phyloP scores from a whole-genome alignment of 2,113 vertebrate genomes.

The Meles meles region DNA sequence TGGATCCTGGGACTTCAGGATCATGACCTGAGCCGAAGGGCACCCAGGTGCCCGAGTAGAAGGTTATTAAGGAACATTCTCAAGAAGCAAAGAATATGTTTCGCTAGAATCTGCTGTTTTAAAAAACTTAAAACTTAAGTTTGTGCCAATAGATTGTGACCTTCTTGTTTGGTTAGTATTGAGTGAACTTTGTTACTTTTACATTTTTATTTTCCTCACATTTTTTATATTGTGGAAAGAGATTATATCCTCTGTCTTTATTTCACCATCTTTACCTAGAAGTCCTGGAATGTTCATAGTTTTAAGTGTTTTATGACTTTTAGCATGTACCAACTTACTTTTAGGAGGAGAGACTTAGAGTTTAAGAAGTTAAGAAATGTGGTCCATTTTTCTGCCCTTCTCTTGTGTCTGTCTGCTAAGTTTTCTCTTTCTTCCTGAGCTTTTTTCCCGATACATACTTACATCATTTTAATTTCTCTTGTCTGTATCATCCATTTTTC shows the following conservation, averaged over 20 bases:
- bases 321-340: neutral
- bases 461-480: neutral
- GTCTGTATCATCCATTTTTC: neutral
- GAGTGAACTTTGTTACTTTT: neutral
- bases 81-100: neutral
- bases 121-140: neutral
- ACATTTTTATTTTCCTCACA: neutral
- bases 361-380: neutral
- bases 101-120: neutral
- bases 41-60: no score
- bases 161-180: neutral
- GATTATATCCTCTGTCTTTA: neutral
- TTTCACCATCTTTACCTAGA: neutral
- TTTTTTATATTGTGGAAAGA: neutral
- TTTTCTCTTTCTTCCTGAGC: neutral
- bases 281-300: neutral
- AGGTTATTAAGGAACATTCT: neutral
- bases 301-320: neutral
- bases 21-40: no score
- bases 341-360: neutral
- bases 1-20: no score
- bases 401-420: neutral
- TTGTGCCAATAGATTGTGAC: neutral
- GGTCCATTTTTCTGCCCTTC: neutral
- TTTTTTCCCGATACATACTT: neutral